phyloP scores from a whole-genome alignment of 2,113 vertebrate genomes.

The Macquaria ambigua region DNA sequence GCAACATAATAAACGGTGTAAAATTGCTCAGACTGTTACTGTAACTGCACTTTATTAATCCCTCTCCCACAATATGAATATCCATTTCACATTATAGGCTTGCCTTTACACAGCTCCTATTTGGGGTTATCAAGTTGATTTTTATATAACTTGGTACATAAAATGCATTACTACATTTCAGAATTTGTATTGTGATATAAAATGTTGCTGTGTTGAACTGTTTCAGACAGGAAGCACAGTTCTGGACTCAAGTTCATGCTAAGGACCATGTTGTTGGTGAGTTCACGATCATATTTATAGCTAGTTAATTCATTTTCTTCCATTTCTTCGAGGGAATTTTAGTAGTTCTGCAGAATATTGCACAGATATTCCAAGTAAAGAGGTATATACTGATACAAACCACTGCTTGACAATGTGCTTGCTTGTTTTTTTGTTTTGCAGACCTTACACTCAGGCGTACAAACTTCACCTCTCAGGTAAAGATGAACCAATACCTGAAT shows the following conservation, averaged over 20 bases:
- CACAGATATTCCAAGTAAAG: neutral
- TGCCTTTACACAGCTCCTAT: neutral
- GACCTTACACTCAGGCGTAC: slow-evolving; percentile 68
- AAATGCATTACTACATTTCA: neutral
- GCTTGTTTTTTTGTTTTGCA: slow-evolving; percentile 54
- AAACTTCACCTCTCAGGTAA: slow-evolving; percentile 73
- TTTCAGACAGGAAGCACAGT: slow-evolving; percentile 76
- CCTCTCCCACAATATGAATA: neutral
- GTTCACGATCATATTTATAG: slow-evolving; percentile 2
- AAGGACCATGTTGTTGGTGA: slow-evolving; percentile 80
- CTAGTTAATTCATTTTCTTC: neutral
- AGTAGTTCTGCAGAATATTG: neutral
- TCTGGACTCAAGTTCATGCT: slow-evolving; percentile 77
- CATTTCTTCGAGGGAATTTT: neutral
- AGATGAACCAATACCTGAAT: neutral
- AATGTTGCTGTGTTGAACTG: neutral
- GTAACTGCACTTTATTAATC: neutral
- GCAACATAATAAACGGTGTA: neutral
- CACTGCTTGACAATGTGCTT: neutral
- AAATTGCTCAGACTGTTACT: neutral
- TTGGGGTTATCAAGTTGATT: neutral
- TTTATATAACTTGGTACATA: neutral
- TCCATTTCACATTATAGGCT: neutral
- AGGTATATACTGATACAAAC: neutral
- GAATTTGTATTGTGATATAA: neutral